Conservation (phyloP, 2,113 vertebrate genomes). For the Lamprologus speciosus region DNA sequence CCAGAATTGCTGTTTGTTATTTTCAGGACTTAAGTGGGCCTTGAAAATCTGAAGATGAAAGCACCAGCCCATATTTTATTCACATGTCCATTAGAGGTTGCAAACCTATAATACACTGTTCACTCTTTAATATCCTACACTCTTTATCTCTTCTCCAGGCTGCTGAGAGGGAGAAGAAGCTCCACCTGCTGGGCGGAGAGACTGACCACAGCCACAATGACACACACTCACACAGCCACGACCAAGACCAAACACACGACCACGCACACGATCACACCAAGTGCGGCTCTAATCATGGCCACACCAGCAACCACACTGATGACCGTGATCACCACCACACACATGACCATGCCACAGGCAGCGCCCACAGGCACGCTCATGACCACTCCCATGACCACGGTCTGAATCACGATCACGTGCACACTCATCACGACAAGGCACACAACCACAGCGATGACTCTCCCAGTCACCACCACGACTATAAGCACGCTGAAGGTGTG, state of each 20-base stretch:
- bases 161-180: conserved; percentile 55
- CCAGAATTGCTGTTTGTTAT: not conserved
- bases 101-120: not conserved
- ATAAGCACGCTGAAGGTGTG: not conserved
- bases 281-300: not conserved
- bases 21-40: not conserved
- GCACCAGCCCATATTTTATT: not conserved
- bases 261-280: not conserved
- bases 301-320: not conserved
- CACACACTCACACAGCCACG: conserved; percentile 33
- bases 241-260: conserved; percentile 29
- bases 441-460: not conserved
- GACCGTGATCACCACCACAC: not conserved
- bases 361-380: not conserved
- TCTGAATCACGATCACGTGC: not conserved
- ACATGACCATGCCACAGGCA: not conserved
- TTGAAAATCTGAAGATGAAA: not conserved
- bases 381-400: not conserved
- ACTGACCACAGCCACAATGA: conserved; percentile 59
- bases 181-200: conserved; percentile 47
- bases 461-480: not conserved
- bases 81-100: not conserved
- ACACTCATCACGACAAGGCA: not conserved
- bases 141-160: conserved; percentile 33
- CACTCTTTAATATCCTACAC: not conserved